phyloP scores from a whole-genome alignment of 1,140 invertebrate species.

The Conopomorpha cramerella region DNA sequence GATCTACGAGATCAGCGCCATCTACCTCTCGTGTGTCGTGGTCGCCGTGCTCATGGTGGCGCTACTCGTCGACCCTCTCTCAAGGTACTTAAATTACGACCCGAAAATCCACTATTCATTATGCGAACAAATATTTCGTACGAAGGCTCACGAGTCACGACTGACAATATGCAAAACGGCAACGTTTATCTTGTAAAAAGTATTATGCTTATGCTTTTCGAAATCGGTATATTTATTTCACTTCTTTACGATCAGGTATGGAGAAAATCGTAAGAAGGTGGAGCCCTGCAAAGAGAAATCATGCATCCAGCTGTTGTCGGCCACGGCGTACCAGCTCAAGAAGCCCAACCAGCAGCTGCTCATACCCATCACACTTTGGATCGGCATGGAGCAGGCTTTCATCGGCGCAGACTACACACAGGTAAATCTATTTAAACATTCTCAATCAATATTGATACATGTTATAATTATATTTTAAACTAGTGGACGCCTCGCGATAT shows the following conservation, averaged over 20 bases:
- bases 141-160: no score
- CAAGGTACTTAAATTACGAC: no score
- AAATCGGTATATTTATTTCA: no score
- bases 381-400: constrained; percentile 96
- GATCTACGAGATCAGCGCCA: constrained; percentile 85
- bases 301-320: constrained; percentile 81
- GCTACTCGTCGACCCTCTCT: constrained; percentile 86
- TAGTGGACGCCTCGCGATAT: no score
- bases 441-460: background rate
- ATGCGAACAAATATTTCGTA: no score
- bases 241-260: no score
- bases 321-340: constrained; percentile 89
- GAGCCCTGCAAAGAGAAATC: constrained; percentile 71
- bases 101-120: no score
- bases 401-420: constrained; percentile 93
- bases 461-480: background rate
- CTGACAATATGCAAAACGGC: no score
- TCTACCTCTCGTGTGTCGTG: constrained; percentile 86
- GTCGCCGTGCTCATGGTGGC: constrained; percentile 85
- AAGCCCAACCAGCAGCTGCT: constrained; percentile 90
- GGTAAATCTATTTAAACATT: constrained; percentile 42
- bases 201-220: no score
- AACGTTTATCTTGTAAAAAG: no score
- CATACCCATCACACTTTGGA: constrained; percentile 94
- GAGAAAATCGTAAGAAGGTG: constrained; percentile 75